Conservation (phyloP, 2,113 vertebrate species). For the Paradoxurus hermaphroditus region DNA sequence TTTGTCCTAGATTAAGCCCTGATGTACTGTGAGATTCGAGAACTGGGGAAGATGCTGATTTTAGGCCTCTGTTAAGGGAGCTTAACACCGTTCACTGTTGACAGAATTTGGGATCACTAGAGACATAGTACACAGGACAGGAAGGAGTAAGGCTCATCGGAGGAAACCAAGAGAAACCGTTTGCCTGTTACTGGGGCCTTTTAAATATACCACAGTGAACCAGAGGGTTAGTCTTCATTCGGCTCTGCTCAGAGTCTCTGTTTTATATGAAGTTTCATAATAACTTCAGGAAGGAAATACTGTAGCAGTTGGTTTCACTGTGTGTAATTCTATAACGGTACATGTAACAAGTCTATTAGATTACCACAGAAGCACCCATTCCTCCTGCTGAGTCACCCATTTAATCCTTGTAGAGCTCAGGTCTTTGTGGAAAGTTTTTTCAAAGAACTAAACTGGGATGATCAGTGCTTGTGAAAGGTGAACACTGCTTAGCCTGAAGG, state of each 20-base stretch:
- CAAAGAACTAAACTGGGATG: not conserved
- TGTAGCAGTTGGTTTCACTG: not conserved
- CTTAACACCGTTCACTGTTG: not conserved
- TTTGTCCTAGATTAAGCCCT: not conserved
- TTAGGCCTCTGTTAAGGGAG: not conserved
- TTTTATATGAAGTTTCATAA: not conserved
- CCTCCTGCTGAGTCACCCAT: not conserved
- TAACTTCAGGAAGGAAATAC: not conserved
- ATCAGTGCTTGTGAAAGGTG: not conserved
- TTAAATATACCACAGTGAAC: not conserved
- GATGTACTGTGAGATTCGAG: not conserved
- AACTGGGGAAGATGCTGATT: not conserved
- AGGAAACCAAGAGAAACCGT: not conserved
- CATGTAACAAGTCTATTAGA: not conserved
- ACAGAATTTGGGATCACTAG: not conserved
- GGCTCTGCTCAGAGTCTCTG: not conserved
- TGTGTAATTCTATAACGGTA: not conserved
- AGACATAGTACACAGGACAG: not conserved
- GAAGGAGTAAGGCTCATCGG: not conserved
- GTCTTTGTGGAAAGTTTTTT: conserved; percentile 28
- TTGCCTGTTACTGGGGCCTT: not conserved
- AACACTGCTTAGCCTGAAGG: not conserved
- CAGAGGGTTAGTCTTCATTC: not conserved
- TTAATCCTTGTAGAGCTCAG: not conserved
- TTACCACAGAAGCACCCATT: not conserved